Conservation (phyloP, 2,113 vertebrate genomes). For the Solea senegalensis region DNA sequence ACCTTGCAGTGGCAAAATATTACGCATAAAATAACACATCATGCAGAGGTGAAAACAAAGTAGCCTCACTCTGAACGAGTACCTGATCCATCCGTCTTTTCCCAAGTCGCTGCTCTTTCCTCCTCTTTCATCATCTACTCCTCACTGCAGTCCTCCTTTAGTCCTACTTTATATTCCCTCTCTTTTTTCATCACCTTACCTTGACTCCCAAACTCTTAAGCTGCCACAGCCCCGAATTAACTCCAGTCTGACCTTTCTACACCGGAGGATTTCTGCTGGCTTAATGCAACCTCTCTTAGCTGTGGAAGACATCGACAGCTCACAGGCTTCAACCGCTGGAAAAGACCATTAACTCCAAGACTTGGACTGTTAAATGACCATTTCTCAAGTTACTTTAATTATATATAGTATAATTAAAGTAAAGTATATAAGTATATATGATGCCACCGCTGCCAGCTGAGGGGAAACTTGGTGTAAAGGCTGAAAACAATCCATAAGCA, state of each 20-base stretch:
- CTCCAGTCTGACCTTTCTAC: conserved; percentile 11
- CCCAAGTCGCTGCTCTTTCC: conserved; percentile 15
- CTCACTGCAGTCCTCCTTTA: conserved; percentile 12
- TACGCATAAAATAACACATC: conserved; percentile 55
- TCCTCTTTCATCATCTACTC: conserved; percentile 58
- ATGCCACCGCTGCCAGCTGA: not conserved
- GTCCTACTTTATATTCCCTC: conserved; percentile 50
- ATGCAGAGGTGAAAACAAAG: conserved; percentile 65
- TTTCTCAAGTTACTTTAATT: too few relatives aligned
- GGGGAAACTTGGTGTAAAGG: not conserved
- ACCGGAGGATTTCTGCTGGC: conserved; percentile 26
- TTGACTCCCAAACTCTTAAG: conserved; percentile 39
- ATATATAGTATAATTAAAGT: too few relatives aligned
- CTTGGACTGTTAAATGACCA: not conserved
- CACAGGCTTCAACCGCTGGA: not conserved
- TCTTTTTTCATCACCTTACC: conserved; percentile 49
- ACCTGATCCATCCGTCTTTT: not conserved
- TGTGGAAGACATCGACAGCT: conserved; percentile 10
- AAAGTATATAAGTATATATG: not conserved
- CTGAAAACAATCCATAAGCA: too few relatives aligned
- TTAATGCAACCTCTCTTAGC: conserved; percentile 25
- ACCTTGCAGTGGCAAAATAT: conserved; percentile 53
- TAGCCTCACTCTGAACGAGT: conserved; percentile 20
- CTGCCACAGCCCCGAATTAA: conserved; percentile 45
- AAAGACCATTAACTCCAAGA: not conserved